These are phyloP conservation scores for Heliconius hortense DNA, from an alignment of 2,888 invertebrate species.

Conservation along the genomic window DNA sequence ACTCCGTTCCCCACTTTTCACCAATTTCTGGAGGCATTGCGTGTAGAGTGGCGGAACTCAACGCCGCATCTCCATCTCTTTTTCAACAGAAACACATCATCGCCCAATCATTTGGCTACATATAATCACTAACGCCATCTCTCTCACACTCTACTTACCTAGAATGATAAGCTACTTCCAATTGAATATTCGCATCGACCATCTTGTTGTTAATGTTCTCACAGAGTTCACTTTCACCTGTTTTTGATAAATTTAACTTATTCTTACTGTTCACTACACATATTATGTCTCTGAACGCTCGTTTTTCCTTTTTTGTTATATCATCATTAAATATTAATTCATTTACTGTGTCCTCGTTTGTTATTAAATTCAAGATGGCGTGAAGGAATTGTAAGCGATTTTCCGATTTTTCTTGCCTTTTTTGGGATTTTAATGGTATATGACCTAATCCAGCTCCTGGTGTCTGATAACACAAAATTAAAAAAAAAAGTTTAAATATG, in stretches of 20 bases:
- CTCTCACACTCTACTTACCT: slow-evolving; percentile 9
- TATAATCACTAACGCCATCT: neutral
- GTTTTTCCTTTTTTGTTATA: slow-evolving; percentile 8
- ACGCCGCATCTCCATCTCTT: too few relatives aligned
- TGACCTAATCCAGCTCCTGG: slow-evolving; percentile 30
- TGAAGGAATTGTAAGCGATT: slow-evolving; percentile 13
- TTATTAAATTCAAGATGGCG: slow-evolving; percentile 12
- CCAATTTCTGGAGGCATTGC: too few relatives aligned
- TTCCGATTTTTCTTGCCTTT: slow-evolving; percentile 1
- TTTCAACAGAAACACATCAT: too few relatives aligned
- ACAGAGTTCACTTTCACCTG: neutral
- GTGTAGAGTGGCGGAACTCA: too few relatives aligned
- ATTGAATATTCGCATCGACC: neutral
- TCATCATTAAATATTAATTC: neutral
- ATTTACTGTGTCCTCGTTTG: neutral
- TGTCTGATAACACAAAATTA: slow-evolving; percentile 4
- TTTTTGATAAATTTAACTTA: neutral
- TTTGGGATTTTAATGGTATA: neutral
- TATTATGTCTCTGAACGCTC: neutral
- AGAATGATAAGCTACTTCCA: neutral
- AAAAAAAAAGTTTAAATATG: neutral
- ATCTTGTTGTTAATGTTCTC: slow-evolving; percentile 16
- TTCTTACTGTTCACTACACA: neutral
- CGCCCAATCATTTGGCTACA: too few relatives aligned
- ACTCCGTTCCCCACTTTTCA: too few relatives aligned